Base-by-base conservation (phyloP, 92 coral and sea anemone species). In the Porites divaricata region DNA sequence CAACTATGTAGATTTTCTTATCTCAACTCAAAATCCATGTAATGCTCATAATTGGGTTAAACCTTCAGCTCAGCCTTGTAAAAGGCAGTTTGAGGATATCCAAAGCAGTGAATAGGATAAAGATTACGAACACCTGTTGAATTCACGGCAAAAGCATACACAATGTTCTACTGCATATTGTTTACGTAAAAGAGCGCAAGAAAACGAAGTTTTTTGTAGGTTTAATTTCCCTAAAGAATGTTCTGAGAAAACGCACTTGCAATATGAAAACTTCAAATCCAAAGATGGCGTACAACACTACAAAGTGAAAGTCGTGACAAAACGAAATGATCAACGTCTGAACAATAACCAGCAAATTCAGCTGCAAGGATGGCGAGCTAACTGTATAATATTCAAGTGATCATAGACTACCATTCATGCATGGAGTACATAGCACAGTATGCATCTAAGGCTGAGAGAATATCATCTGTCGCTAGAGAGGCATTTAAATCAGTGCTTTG, bases 321-420 rank as follows among this genome's bases (percentile, higher is more conserved):
- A 88, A 88, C 74, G 54, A 22, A 70, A 23, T 70, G 91, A 88
- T 82, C 9, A 2, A 24, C 81, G 84, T 45, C 68, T 82, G 0
- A 88, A 88, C 49, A 83, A 83, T 16, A 63, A 88, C 26, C 91
- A 88, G 53, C 75, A 70, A 1, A 5, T 83, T 22, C 88, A 82
- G 48, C 66, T 88, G 41, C 84, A 88, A 63, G 89, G 85, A n/a
- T 78, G 84, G 89, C 58, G 73, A 78, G 84, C 84, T 1, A 57
- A 86, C 28, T 78, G 83, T 59, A 83, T n/a, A n/a, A 85, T 28
- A 80, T 80, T 59, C 89, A 78, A 48, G 83, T 69, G 0, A 86
- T 86, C 51, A 86, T 70, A 14, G 79, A 86, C 68, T 77, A 86
- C 85, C 85, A 86, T 78, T 78, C 85, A 16, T 86, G 89, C 76